These are phyloP conservation scores for Aphis craccivora DNA, from an alignment of 1,140 invertebrate species.

Conservation along the genomic window DNA sequence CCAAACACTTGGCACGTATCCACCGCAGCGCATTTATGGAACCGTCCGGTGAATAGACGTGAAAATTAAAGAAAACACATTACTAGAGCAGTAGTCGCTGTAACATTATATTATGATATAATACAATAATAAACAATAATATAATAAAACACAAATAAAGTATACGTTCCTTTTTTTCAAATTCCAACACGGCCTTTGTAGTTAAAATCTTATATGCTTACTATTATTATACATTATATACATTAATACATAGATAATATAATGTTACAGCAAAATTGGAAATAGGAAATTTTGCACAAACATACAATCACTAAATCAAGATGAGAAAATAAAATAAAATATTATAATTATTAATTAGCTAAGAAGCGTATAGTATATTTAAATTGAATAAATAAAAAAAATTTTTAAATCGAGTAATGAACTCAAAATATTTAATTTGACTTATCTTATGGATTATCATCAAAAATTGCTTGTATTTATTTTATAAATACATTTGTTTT, in stretches of 20 bases:
- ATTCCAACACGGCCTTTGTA: background rate
- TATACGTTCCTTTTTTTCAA: background rate
- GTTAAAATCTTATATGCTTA: background rate
- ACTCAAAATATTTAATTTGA: background rate
- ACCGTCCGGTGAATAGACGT: background rate
- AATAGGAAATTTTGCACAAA: too few species aligned
- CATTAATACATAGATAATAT: background rate
- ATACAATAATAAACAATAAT: slow-evolving; percentile 23
- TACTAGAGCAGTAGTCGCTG: background rate
- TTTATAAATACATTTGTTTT: too few species aligned
- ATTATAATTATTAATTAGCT: background rate
- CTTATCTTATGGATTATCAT: too few species aligned
- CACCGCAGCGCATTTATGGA: background rate
- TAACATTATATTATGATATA: background rate
- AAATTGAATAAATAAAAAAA: background rate
- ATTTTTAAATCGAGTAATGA: background rate
- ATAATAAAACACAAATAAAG: background rate
- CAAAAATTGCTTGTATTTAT: too few species aligned
- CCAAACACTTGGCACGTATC: background rate
- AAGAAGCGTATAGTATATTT: background rate
- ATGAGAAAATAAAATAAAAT: background rate
- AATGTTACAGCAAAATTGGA: too few species aligned
- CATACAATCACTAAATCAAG: too few species aligned
- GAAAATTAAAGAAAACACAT: slow-evolving; percentile 3
- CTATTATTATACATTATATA: background rate